phyloP scores from a whole-genome alignment of 2,888 invertebrate species.

The Plagiodera versicolora region DNA sequence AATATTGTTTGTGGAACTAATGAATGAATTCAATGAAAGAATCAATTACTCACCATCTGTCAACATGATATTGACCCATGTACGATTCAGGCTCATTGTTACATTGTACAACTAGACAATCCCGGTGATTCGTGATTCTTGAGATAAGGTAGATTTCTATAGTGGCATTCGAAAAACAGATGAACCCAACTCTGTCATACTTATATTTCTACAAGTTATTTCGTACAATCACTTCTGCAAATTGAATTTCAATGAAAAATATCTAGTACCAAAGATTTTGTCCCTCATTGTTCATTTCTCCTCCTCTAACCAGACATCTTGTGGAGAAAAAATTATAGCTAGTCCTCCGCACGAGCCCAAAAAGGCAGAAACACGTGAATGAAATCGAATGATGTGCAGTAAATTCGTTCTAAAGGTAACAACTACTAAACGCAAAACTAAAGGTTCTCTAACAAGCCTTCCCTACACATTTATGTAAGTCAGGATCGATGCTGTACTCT shows the following conservation, averaged over 20 bases:
- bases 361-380: slow-evolving; percentile 24
- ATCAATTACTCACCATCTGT: slow-evolving; percentile 26
- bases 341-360: slow-evolving; percentile 3
- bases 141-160: no score
- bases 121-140: slow-evolving; percentile 17
- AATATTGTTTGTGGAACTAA: no score
- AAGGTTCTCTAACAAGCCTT: slow-evolving; percentile 35
- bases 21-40: no score
- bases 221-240: no score
- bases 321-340: background rate
- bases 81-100: slow-evolving; percentile 11
- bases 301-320: no score
- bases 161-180: no score
- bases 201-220: no score
- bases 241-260: no score
- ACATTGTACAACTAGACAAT: slow-evolving; percentile 19
- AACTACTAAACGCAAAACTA: slow-evolving; percentile 39
- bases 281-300: no score
- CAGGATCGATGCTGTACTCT: slow-evolving; percentile 19
- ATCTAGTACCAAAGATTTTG: no score
- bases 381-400: slow-evolving; percentile 39
- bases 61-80: slow-evolving; percentile 27
- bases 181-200: no score
- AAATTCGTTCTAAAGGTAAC: slow-evolving; percentile 41
- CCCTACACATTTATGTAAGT: slow-evolving; percentile 28